phyloP scores from a whole-genome alignment of 2,113 vertebrate species.

The Xenotilapia caudafasciata region DNA sequence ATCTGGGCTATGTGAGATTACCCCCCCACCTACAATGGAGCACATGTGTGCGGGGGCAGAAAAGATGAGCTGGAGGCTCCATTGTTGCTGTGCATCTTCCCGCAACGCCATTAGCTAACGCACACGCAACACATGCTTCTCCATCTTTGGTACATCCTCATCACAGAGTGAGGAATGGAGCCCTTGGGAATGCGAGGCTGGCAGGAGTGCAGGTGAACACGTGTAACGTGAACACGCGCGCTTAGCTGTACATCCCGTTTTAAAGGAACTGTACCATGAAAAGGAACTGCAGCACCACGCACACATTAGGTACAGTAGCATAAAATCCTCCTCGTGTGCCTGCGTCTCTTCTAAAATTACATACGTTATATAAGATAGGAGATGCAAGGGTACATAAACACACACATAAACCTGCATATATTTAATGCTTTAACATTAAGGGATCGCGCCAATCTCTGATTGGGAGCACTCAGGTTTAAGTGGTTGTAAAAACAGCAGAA shows the following conservation, averaged over 20 bases:
- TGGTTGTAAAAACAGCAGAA: conserved; percentile 12
- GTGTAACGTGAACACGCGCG: background rate
- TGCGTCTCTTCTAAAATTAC: background rate
- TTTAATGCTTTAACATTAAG: background rate
- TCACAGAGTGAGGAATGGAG: background rate
- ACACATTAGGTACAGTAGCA: background rate
- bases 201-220: background rate
- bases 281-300: background rate
- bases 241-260: background rate
- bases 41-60: background rate
- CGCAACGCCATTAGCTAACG: conserved; percentile 13
- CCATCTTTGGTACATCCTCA: background rate
- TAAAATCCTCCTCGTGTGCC: background rate
- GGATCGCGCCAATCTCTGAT: conserved; percentile 12
- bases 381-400: background rate
- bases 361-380: background rate
- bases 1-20: conserved; percentile 47
- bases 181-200: background rate
- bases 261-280: background rate
- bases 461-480: conserved; percentile 1
- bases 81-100: conserved; percentile 57
- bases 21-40: conserved; percentile 39
- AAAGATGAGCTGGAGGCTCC: conserved; percentile 29
- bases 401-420: background rate
- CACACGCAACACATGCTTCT: background rate